Percentiles rank a stretch among this genome's conserved stretches.
phyloP scores from a whole-genome alignment of 2,888 invertebrate genomes.

The Tyria jacobaeae region DNA sequence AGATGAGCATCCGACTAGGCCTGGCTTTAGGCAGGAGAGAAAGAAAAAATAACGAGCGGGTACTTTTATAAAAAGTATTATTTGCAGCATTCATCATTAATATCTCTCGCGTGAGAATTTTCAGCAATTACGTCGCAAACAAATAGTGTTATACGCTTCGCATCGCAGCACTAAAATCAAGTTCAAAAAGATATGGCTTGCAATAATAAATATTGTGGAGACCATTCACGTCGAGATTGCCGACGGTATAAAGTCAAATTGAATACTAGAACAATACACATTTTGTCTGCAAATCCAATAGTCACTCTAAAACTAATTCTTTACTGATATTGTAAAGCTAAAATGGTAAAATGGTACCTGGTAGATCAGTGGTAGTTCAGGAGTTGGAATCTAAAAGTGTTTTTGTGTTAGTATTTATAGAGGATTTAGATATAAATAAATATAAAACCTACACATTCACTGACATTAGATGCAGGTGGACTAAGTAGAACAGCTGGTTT shows the following conservation, averaged over 20 bases:
- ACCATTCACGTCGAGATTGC: slow-evolving; percentile 38
- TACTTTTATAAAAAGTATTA: slow-evolving; percentile 3
- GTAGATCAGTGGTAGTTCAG: too few species aligned
- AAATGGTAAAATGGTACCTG: too few species aligned
- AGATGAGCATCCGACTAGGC: background rate
- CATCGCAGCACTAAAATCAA: slow-evolving; percentile 14
- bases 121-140: background rate
- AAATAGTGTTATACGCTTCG: slow-evolving; percentile 8
- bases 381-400: too few species aligned
- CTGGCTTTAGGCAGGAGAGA: background rate
- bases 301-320: background rate
- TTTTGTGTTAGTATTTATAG: too few species aligned
- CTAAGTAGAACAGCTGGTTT: too few species aligned
- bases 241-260: background rate
- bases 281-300: background rate
- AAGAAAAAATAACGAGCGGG: background rate
- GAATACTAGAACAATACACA: background rate
- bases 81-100: slow-evolving; percentile 9
- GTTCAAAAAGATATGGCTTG: slow-evolving; percentile 34
- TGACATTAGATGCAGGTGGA: too few species aligned
- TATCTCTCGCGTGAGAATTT: slow-evolving; percentile 6
- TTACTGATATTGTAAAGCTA: too few species aligned
- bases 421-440: too few species aligned
- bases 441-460: too few species aligned
- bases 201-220: slow-evolving; percentile 40